Conservation (phyloP, 2,797 vertebrate genomes). For the Eupleurogrammus muticus region DNA sequence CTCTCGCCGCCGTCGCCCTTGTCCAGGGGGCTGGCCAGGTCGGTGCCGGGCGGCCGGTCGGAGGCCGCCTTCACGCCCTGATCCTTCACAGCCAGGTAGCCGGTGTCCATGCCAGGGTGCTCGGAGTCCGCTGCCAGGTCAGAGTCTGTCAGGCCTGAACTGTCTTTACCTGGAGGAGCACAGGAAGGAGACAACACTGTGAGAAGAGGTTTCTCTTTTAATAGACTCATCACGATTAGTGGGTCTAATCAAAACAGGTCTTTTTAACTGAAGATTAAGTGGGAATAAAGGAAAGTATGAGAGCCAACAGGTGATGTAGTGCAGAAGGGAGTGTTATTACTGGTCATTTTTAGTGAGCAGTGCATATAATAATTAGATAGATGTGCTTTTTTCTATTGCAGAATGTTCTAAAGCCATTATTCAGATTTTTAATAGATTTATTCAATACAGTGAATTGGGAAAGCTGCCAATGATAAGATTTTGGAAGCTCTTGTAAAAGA, state of each 20-base stretch:
- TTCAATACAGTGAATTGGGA: neutral
- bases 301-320: conserved; percentile 9
- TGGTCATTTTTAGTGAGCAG: conserved; percentile 9
- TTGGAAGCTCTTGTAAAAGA: conserved; percentile 2
- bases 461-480: conserved; percentile 17
- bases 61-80: conserved; percentile 88
- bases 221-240: neutral
- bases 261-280: conserved; percentile 7
- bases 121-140: conserved; percentile 90
- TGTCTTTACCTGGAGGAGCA: conserved; percentile 91
- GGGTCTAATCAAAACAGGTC: neutral
- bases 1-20: conserved; percentile 92
- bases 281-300: conserved; percentile 7
- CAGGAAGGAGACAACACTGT: conserved; percentile 5
- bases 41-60: conserved; percentile 86
- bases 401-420: conserved; percentile 21
- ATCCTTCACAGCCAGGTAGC: conserved; percentile 94
- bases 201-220: neutral
- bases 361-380: conserved; percentile 23
- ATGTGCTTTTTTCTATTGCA: conserved; percentile 12
- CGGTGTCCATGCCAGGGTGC: conserved; percentile 92
- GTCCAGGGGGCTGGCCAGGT: conserved; percentile 90
- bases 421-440: conserved; percentile 13
- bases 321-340: conserved; percentile 1
- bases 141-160: conserved; percentile 87